A percentile compares a stretch with the other conserved stretches of the same genome.
phyloP scores from a whole-genome alignment of 2,888 invertebrate species.

The Brachyptera risi region DNA sequence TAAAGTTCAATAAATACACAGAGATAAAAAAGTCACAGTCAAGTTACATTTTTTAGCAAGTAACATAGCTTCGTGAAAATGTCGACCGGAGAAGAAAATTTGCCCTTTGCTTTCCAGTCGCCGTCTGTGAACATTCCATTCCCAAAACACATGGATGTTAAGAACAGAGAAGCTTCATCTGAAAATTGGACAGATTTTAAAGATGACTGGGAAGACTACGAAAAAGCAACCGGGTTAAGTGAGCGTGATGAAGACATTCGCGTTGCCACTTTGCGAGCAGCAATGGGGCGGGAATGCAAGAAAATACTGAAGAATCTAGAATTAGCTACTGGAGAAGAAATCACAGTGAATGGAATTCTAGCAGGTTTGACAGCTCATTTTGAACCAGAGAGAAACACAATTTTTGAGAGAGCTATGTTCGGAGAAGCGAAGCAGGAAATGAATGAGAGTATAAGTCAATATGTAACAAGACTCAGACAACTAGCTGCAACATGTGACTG shows the following conservation, averaged over 20 bases:
- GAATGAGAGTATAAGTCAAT: not conserved
- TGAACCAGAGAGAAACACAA: not conserved
- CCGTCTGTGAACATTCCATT: not conserved
- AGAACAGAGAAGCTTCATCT: not conserved
- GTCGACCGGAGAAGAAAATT: too few relatives aligned
- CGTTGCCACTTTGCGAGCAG: not conserved
- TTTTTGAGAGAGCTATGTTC: not conserved
- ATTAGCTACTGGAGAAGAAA: not conserved
- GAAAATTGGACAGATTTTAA: not conserved
- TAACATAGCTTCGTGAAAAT: too few relatives aligned
- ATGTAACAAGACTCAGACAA: not conserved
- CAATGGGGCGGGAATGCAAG: not conserved
- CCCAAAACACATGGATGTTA: not conserved
- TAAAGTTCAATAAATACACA: too few relatives aligned
- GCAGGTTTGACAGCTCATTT: not conserved
- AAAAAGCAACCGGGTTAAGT: not conserved
- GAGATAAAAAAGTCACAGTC: too few relatives aligned
- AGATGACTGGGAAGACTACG: not conserved
- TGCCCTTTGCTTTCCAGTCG: too few relatives aligned
- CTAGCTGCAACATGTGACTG: not conserved
- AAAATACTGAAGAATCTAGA: not conserved
- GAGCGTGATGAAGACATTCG: not conserved
- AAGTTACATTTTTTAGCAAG: too few relatives aligned
- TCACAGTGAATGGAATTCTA: not conserved
- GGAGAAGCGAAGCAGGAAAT: not conserved